Base-by-base conservation (phyloP, 2,888 invertebrate species). In the Quadroppia sp. region DNA sequence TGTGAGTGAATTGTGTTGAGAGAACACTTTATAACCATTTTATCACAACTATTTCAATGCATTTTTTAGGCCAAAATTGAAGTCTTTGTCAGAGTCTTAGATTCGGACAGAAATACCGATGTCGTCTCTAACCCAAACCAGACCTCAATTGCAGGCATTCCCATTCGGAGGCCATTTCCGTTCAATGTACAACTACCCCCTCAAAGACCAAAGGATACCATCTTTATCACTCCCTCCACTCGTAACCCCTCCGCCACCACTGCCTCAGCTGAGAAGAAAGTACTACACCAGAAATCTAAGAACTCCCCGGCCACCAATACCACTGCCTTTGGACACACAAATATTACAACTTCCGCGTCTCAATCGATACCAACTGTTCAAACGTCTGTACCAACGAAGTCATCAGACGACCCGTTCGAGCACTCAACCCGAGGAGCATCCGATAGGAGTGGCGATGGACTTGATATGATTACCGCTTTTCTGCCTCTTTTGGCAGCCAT, bases 41-140 rank as follows among this genome's bases (percentile, higher is more conserved):
- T 73, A 23, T 71, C 25, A 42, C 30, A 71, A 45, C 40, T 17
- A 9, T 70, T 70, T 36, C n/a, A n/a, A 13, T n/a, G 3, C 53
- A 20, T n/a, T 48, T 72, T 72, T 25, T 72, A 78, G 78, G 77
- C 77, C 13, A 77, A 77, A 69, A 77, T 77, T 28, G 77, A 77
- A 72, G 77, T 77, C 15, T 75, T 74, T 23, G 74, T 76, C 2
- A 23, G 76, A n/a, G 67, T 77, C 1, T 30, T 75, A 25, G 73
- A 74, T 13, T 50, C 75, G 2, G 67, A 67, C 67, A 13, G 42
- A 6, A 67, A 67, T 23, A 20, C 40, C 1, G 42, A 20, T 1
- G 67, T 9, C 7, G 11, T 67, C n/a, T n/a, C 32, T 25, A 67
- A n/a, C 42, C 40, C 13, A n/a, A 23, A 36, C 23, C 15, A 30